Evolutionary conservation across 1,140 invertebrate species (phyloP).

Genomic region (Dendroctonus ponderosae): DNA sequence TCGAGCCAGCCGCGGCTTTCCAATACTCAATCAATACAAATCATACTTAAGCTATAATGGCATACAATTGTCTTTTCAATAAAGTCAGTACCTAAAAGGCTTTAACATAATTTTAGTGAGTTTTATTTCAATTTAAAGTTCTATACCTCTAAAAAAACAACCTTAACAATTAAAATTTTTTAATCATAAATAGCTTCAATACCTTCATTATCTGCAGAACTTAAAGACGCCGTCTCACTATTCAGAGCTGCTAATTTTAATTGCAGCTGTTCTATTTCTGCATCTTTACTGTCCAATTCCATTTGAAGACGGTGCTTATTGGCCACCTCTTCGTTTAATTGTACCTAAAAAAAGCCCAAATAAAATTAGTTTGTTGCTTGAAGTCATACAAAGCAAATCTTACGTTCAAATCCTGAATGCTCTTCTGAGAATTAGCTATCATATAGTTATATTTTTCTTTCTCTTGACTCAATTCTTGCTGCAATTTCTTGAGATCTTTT

Average conservation of each 20-base stretch:
- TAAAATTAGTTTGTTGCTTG: not conserved
- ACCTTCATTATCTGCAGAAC: conserved; percentile 81
- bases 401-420: conserved; percentile 81
- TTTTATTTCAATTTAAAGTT: no score
- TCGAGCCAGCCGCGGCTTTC: no score
- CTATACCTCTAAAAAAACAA: not conserved
- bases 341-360: conserved; percentile 44
- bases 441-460: conserved; percentile 90
- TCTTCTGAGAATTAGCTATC: conserved; percentile 78
- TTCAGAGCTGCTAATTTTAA: conserved; percentile 74
- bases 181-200: not conserved
- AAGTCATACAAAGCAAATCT: conserved; percentile 21
- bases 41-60: no score
- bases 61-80: no score
- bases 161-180: not conserved
- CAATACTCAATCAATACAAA: no score
- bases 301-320: conserved; percentile 80
- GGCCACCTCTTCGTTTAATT: conserved; percentile 66
- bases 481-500: conserved; percentile 90
- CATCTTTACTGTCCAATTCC: conserved; percentile 95
- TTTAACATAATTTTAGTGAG: no score
- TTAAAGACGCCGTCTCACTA: conserved; percentile 86
- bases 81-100: no score
- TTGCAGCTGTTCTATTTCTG: conserved; percentile 89
- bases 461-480: conserved; percentile 93